phyloP scores from a whole-genome alignment of 2,797 vertebrate genomes.

The Lacerta agilis region DNA sequence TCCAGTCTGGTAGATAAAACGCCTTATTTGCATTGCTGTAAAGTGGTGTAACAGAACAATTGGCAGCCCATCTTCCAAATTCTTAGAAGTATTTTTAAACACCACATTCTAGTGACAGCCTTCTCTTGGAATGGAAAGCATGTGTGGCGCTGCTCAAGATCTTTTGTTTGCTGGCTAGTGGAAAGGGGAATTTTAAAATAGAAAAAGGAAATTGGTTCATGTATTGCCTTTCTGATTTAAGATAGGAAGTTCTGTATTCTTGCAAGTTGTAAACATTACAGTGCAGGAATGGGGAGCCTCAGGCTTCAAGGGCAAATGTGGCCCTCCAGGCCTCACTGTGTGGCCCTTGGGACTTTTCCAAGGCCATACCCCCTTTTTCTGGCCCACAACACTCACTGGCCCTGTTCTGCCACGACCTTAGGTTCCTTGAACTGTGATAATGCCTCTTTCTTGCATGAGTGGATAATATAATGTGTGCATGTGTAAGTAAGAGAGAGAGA shows the following conservation, averaged over 20 bases:
- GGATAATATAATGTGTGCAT: no score
- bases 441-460: no score
- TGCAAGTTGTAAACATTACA: not conserved
- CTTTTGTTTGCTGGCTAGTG: not conserved
- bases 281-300: no score
- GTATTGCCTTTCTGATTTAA: not conserved
- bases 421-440: no score
- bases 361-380: no score
- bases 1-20: not conserved
- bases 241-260: not conserved
- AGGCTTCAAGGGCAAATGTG: no score
- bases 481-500: no score
- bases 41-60: not conserved
- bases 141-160: not conserved
- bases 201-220: not conserved
- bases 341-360: no score
- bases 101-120: not conserved
- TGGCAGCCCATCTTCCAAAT: not conserved
- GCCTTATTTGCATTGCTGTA: not conserved
- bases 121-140: not conserved
- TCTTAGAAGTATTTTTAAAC: not conserved
- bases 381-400: no score
- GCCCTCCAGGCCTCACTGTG: no score
- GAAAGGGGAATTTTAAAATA: not conserved
- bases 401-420: no score